Conservation (phyloP, 2,113 vertebrate species). For the Corythoichthys intestinalis region DNA sequence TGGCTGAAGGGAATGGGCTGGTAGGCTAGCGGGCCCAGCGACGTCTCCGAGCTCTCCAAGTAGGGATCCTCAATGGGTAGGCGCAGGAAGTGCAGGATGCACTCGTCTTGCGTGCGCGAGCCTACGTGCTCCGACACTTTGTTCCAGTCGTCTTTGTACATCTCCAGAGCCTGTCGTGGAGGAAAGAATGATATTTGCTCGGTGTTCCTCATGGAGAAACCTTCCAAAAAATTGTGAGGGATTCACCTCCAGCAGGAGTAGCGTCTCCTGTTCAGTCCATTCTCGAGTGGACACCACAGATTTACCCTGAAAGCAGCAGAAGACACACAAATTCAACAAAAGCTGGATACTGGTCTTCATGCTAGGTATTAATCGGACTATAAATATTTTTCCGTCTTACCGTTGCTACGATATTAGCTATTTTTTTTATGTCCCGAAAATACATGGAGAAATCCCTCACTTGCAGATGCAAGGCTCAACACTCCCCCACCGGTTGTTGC, state of each 20-base stretch:
- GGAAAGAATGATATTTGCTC: not conserved
- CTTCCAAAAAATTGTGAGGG: not conserved
- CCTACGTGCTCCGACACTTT: constrained; percentile 97
- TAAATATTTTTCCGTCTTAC: no score
- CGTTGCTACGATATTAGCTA: no score
- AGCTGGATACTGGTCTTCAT: no score
- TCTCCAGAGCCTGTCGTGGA: constrained; percentile 84
- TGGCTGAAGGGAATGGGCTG: constrained; percentile 97
- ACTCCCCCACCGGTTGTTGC: no score
- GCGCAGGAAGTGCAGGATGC: constrained; percentile 92
- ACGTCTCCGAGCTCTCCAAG: constrained; percentile 85
- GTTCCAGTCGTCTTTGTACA: constrained; percentile 99
- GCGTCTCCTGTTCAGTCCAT: constrained; percentile 95
- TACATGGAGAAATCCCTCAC: no score
- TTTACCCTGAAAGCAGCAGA: constrained; percentile 76
- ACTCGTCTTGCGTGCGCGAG: constrained; percentile 95
- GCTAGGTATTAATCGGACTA: no score
- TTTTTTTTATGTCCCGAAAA: no score
- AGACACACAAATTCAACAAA: not conserved
- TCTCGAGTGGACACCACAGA: constrained; percentile 82
- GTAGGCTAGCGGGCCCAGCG: constrained; percentile 89
- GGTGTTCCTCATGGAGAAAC: not conserved
- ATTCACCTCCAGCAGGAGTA: constrained; percentile 89
- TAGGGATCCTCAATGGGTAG: constrained; percentile 96
- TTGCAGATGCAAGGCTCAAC: no score